Evolutionary conservation across 2,888 invertebrate species (phyloP), one percentile per base, ranked within the genome.

Genomic region (Plutella xylostella): DNA sequence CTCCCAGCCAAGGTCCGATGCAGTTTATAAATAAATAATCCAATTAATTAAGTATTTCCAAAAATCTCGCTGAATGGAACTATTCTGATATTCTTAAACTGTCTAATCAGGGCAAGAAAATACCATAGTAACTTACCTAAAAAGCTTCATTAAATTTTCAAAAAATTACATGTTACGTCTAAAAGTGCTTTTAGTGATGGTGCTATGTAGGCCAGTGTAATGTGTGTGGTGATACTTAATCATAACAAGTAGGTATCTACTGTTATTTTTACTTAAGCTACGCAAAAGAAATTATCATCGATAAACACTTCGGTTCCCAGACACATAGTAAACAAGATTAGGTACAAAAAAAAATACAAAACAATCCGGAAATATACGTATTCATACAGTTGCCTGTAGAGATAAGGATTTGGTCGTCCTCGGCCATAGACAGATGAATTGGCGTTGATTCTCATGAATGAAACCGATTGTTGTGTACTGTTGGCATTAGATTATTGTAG

Each of bases 21-120:
- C 64, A 63, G 72, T 72, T 72, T 80, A 79, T 80, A 76, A 80
- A 83, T 79, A 80, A 72, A 71, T 63, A 68, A 68, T n/a, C n/a
- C n/a, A n/a, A n/a, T n/a, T n/a, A n/a, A n/a, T n/a, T n/a, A n/a
- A n/a, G n/a, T n/a, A n/a, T n/a, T n/a, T n/a, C n/a, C n/a, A n/a
- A n/a, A n/a, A n/a, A n/a, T n/a, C n/a, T n/a, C n/a, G n/a, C n/a
- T n/a, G n/a, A n/a, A n/a, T n/a, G n/a, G n/a, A n/a, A n/a, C n/a
- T n/a, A n/a, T n/a, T n/a, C n/a, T n/a, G n/a, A n/a, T n/a, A n/a
- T n/a, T n/a, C n/a, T n/a, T n/a, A n/a, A n/a, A n/a, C n/a, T 70
- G 67, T 68, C 65, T 69, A 70, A 42, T 68, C 65, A 69, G 22
- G 15, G 21, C 33, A 68, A 77, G 76, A 75, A 77, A 77, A 65